phyloP scores from a whole-genome alignment of 2,888 invertebrate genomes.

The Melipona bicolor region DNA sequence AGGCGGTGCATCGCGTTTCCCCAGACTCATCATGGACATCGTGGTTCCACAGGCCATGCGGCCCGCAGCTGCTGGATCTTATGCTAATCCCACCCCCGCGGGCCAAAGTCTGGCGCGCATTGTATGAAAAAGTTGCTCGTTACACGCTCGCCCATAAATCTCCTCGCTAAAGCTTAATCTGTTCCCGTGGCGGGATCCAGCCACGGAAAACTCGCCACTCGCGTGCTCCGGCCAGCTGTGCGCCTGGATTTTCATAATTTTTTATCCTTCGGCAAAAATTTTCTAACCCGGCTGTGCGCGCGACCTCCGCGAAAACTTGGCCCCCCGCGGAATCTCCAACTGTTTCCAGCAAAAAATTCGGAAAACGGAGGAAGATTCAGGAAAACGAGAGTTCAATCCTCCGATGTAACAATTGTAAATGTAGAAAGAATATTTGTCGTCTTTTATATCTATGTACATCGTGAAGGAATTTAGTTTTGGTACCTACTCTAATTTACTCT shows the following conservation, averaged over 20 bases:
- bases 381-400: not conserved
- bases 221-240: constrained; percentile 74
- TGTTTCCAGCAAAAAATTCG: not conserved
- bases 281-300: constrained; percentile 23
- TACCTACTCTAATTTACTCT: not conserved
- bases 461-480: too few relatives aligned
- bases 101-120: constrained; percentile 75
- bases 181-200: constrained; percentile 68
- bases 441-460: not conserved
- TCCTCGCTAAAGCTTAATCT: constrained; percentile 81
- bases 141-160: constrained; percentile 82
- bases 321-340: constrained; percentile 21
- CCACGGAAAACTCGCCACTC: constrained; percentile 70
- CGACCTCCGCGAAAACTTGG: constrained; percentile 17
- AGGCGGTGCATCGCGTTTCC: not conserved
- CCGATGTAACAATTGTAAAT: not conserved
- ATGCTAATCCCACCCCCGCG: constrained; percentile 80
- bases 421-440: too few relatives aligned
- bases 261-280: constrained; percentile 72
- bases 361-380: not conserved
- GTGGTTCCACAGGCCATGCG: constrained; percentile 35
- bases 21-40: not conserved
- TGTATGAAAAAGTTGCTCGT: constrained; percentile 81
- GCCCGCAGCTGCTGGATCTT: constrained; percentile 81
- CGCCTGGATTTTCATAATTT: constrained; percentile 79